Conservation (phyloP, 1,140 invertebrate genomes). For the Palaemon carinicauda region DNA sequence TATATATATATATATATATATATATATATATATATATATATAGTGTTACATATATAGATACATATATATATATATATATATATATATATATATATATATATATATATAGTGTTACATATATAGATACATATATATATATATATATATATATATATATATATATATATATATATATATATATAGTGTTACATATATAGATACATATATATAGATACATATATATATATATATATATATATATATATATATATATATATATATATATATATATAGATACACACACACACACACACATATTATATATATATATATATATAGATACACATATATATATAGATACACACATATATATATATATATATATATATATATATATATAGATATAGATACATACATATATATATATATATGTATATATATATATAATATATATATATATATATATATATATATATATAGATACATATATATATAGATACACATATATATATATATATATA, state of each 20-base stretch:
- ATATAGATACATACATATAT: not conserved
- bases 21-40: not conserved
- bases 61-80: not conserved
- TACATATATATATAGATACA: not conserved
- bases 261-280: not conserved
- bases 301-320: not conserved
- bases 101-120: not conserved
- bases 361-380: not conserved
- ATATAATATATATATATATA: not conserved
- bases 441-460: not conserved
- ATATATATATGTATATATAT: not conserved
- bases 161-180: not conserved
- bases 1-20: not conserved
- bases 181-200: not conserved
- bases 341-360: not conserved
- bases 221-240: no score
- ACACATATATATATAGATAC: not conserved
- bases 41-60: not conserved
- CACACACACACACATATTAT: not conserved
- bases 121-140: not conserved
- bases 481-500: not conserved
- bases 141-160: not conserved
- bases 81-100: not conserved
- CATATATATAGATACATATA: no score
- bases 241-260: no score